Evolutionary conservation across 2,113 vertebrate species (phyloP).

Genomic region (Crotalus viridis): DNA sequence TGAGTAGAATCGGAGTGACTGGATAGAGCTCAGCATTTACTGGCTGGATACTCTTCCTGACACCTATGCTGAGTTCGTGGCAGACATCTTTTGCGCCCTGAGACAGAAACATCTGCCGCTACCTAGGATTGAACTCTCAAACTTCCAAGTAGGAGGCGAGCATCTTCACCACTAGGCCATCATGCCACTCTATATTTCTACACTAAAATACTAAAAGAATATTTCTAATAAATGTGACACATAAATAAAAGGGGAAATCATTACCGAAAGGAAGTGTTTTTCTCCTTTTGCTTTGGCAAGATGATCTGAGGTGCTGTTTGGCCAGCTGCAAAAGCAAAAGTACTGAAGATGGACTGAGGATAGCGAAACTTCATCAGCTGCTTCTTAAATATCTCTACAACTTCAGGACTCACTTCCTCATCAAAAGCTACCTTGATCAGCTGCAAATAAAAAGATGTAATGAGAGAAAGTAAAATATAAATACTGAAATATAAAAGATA

Average conservation of each 20-base stretch:
- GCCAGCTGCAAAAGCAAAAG: conserved; percentile 92
- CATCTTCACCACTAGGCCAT: neutral
- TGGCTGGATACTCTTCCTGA: neutral
- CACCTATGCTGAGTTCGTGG: neutral
- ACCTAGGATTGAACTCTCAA: neutral
- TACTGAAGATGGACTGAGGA: conserved; percentile 92
- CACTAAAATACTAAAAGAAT: neutral
- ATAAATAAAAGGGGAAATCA: conserved; percentile 9
- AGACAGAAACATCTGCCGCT: neutral
- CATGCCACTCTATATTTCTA: neutral
- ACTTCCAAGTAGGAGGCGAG: neutral
- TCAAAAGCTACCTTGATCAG: conserved; percentile 97
- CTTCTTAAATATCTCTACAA: conserved; percentile 96
- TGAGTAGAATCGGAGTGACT: neutral
- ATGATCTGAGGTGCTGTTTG: conserved; percentile 88
- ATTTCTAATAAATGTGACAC: neutral
- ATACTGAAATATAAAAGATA: conserved; percentile 14
- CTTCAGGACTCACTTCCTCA: conserved; percentile 94
- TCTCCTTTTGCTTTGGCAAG: conserved; percentile 95
- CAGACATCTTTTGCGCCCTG: neutral
- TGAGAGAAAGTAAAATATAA: conserved; percentile 1
- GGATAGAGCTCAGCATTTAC: neutral
- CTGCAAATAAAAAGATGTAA: conserved; percentile 69
- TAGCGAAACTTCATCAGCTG: conserved; percentile 94
- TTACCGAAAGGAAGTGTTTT: conserved; percentile 96